Evolutionary conservation across 2,797 vertebrate genomes (phyloP).

Genomic region (Lutra lutra): DNA sequence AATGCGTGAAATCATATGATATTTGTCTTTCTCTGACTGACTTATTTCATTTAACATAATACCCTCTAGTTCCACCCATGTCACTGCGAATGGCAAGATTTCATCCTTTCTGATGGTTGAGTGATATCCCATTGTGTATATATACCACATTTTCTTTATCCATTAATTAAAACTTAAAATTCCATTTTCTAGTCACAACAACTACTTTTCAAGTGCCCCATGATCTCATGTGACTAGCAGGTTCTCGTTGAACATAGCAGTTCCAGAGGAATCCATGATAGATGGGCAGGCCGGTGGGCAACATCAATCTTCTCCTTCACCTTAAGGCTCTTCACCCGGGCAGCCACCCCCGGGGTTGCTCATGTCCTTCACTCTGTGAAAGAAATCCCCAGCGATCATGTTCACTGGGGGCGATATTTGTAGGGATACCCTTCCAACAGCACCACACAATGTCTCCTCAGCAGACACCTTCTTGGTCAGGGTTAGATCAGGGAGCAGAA

Average conservation of each 20-base stretch:
- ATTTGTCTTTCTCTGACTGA: no score
- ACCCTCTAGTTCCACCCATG: no score
- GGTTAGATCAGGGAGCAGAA: neutral
- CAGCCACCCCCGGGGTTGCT: neutral
- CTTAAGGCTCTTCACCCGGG: neutral
- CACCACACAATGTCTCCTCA: accelerated
- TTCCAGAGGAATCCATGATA: neutral
- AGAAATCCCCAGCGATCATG: neutral
- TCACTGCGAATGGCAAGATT: no score
- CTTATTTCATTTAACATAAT: no score
- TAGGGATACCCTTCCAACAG: neutral
- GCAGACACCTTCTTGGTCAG: neutral
- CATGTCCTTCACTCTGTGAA: neutral
- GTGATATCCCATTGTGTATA: no score
- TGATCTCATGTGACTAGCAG: accelerated
- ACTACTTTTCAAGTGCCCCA: neutral
- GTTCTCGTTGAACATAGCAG: neutral
- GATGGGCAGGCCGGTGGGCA: no score
- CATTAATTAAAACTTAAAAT: neutral
- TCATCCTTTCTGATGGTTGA: no score
- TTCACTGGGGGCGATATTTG: neutral
- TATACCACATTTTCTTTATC: no score
- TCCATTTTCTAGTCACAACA: neutral
- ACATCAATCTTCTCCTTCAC: neutral
- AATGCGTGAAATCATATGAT: no score